These are phyloP conservation scores for Podargus strigoides DNA, from an alignment of 2,797 vertebrate genomes.

Conservation along the genomic window DNA sequence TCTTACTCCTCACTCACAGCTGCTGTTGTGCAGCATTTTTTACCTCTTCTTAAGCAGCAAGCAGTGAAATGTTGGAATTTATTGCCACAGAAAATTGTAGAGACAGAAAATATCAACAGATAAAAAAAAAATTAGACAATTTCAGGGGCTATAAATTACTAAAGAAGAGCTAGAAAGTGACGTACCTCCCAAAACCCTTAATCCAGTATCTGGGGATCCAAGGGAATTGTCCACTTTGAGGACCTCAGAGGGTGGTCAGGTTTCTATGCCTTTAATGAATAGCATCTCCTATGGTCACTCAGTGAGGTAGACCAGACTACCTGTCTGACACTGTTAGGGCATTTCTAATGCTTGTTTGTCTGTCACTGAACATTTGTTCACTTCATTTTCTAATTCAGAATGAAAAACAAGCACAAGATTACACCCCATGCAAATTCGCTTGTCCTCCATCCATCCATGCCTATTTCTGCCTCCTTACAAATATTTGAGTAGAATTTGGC, in stretches of 20 bases:
- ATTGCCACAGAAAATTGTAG: not conserved
- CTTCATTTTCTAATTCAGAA: not conserved
- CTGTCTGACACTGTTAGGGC: not conserved
- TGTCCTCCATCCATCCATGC: not conserved
- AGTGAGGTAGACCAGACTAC: not conserved
- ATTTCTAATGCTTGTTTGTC: not conserved
- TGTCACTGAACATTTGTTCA: not conserved
- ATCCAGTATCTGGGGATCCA: accelerated
- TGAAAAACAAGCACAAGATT: not conserved
- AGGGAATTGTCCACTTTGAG: not conserved
- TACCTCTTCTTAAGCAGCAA: not conserved
- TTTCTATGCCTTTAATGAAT: not conserved
- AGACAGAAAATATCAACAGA: not conserved
- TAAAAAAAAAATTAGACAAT: not conserved
- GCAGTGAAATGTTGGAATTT: not conserved
- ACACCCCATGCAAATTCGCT: not conserved
- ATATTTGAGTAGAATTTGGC: not conserved
- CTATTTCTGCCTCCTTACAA: not conserved
- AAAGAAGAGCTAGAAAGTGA: not conserved
- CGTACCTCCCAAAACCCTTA: not conserved
- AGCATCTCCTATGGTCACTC: not conserved
- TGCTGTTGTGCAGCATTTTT: not conserved
- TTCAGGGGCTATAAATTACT: not conserved
- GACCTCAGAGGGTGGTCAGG: not conserved
- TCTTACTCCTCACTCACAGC: not conserved